Evolutionary conservation across 2,888 invertebrate species (phyloP).

Genomic region (Ceriagrion tenellum): DNA sequence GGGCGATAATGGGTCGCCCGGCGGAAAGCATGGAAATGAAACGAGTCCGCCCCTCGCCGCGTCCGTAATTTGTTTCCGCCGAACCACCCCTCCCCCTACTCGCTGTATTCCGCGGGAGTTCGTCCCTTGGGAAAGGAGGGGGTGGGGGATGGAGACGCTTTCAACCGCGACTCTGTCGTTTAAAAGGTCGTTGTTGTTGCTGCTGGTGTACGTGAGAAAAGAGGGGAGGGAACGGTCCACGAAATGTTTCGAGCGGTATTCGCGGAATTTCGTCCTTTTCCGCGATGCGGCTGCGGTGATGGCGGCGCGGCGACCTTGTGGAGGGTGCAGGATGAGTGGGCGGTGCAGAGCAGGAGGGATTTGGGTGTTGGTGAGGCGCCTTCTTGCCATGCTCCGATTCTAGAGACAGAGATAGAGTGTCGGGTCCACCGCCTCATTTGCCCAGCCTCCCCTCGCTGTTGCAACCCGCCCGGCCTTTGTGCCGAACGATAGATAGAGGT

Average conservation of each 20-base stretch:
- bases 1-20: background rate
- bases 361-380: background rate
- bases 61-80: background rate
- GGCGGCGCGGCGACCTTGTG: too few relatives aligned
- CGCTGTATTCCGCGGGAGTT: too few relatives aligned
- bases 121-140: background rate
- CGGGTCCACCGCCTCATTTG: too few relatives aligned
- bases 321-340: too few relatives aligned
- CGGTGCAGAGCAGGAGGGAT: too few relatives aligned
- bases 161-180: background rate
- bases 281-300: background rate
- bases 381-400: background rate
- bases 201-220: background rate
- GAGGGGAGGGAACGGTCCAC: background rate
- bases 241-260: background rate
- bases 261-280: background rate
- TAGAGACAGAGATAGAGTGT: slow-evolving; percentile 5
- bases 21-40: slow-evolving; percentile 20
- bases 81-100: too few relatives aligned
- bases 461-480: too few relatives aligned
- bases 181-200: background rate
- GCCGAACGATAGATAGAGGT: too few relatives aligned
- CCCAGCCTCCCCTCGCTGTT: too few relatives aligned
- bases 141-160: background rate
- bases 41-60: background rate